A percentile compares a stretch with the other conserved stretches of the same genome.
phyloP scores from a whole-genome alignment of 37 sponge, comb jelly and placozoan species.

The Bolinopsis microptera region DNA sequence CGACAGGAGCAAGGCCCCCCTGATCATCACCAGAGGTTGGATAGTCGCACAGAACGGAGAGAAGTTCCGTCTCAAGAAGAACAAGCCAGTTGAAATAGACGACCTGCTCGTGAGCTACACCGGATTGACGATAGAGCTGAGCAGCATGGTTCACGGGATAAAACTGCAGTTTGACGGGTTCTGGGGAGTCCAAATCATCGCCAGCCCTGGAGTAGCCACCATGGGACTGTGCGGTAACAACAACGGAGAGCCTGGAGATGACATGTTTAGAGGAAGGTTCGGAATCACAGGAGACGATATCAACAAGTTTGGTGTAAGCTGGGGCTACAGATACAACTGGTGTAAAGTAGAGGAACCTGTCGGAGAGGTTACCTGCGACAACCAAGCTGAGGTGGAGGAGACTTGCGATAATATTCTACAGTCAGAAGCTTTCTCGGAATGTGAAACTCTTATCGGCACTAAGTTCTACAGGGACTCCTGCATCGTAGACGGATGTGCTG shows the following conservation, averaged over 20 bases:
- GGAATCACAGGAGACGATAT: conserved; percentile 11
- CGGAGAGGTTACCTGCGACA: background rate
- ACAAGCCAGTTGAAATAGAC: background rate
- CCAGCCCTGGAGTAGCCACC: background rate
- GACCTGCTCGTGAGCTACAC: background rate
- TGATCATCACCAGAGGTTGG: conserved; percentile 1
- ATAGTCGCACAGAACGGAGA: conserved; percentile 12
- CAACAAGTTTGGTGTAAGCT: background rate
- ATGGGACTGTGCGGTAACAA: conserved; percentile 38
- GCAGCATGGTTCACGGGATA: background rate
- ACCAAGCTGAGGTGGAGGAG: background rate
- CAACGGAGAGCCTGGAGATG: background rate
- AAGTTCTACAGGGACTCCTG: background rate
- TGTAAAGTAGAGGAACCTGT: background rate
- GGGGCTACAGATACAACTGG: background rate
- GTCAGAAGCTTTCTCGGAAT: background rate
- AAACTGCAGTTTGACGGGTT: background rate
- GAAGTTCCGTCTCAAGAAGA: conserved; percentile 19
- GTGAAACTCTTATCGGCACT: background rate
- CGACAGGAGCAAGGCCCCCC: background rate
- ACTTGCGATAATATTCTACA: background rate
- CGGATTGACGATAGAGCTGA: background rate
- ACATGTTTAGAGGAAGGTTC: background rate
- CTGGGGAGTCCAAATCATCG: conserved; percentile 38
- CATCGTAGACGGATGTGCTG: background rate